Evolutionary conservation across 2,113 vertebrate species (phyloP).

Genomic region (Sprattus sprattus): DNA sequence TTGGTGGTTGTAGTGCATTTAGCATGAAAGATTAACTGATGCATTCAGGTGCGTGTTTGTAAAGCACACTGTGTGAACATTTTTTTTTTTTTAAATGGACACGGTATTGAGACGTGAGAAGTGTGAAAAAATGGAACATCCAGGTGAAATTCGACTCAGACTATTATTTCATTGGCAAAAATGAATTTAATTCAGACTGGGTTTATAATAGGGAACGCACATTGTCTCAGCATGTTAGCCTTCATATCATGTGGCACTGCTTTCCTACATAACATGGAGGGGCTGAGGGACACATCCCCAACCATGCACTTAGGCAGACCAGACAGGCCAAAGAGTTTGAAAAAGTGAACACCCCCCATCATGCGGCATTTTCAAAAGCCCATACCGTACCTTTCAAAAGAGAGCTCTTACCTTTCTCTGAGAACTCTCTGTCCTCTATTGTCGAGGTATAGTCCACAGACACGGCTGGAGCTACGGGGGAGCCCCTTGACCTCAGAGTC

Average conservation of each 20-base stretch:
- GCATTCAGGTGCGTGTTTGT: no score
- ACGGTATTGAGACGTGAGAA: no score
- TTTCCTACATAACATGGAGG: not conserved
- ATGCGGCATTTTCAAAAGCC: not conserved
- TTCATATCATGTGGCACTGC: not conserved
- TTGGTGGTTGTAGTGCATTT: no score
- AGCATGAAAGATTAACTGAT: no score
- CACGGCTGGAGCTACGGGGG: conserved; percentile 27
- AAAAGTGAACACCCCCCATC: not conserved
- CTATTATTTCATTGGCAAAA: not conserved
- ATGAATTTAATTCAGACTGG: not conserved
- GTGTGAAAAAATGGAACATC: not conserved
- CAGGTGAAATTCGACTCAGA: not conserved
- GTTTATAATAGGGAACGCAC: not conserved
- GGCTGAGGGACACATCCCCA: not conserved
- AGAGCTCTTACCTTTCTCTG: conserved; percentile 60
- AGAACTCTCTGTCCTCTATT: conserved; percentile 53
- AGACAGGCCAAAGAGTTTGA: not conserved
- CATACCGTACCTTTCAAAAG: not conserved
- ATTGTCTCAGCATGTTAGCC: not conserved
- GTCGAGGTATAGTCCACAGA: conserved; percentile 31
- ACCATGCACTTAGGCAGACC: not conserved
- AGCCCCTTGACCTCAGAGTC: conserved; percentile 44
- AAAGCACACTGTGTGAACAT: no score
- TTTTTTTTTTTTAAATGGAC: no score